Conservation (phyloP, 2,113 vertebrate species). For the Phalacrocorax aristotelis region DNA sequence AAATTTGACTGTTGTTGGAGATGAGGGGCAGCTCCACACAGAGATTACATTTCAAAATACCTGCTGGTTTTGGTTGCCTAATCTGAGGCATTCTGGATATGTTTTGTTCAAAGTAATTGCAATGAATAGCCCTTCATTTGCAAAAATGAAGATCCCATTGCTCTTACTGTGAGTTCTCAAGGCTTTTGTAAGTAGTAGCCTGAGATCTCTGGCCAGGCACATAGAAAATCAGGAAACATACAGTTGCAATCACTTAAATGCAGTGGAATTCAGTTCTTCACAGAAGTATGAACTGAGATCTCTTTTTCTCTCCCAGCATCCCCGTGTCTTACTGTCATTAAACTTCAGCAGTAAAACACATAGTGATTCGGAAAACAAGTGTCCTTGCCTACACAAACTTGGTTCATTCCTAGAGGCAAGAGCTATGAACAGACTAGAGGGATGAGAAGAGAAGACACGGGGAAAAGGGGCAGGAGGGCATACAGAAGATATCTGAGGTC, state of each 20-base stretch:
- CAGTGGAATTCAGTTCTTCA: neutral
- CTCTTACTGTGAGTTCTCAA: neutral
- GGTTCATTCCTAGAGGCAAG: neutral
- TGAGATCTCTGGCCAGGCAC: neutral
- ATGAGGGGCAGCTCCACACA: neutral
- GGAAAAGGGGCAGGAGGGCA: neutral
- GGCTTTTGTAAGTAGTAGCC: neutral
- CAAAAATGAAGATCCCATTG: neutral
- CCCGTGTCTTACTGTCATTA: neutral
- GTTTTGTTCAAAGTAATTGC: neutral
- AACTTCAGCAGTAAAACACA: neutral
- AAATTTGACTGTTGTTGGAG: neutral
- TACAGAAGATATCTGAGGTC: neutral
- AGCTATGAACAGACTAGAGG: neutral
- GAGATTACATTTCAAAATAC: slow-evolving; percentile 10
- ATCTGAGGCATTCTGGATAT: neutral
- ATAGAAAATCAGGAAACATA: neutral
- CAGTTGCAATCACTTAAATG: neutral
- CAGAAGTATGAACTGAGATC: neutral
- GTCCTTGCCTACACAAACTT: neutral
- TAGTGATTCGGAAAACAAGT: neutral
- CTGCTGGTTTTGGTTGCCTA: neutral
- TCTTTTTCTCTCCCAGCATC: neutral
- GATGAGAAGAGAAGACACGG: neutral
- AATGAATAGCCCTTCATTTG: neutral